Base-by-base conservation (phyloP, 2,888 invertebrate genomes). In the Drosophila setosimentum region DNA sequence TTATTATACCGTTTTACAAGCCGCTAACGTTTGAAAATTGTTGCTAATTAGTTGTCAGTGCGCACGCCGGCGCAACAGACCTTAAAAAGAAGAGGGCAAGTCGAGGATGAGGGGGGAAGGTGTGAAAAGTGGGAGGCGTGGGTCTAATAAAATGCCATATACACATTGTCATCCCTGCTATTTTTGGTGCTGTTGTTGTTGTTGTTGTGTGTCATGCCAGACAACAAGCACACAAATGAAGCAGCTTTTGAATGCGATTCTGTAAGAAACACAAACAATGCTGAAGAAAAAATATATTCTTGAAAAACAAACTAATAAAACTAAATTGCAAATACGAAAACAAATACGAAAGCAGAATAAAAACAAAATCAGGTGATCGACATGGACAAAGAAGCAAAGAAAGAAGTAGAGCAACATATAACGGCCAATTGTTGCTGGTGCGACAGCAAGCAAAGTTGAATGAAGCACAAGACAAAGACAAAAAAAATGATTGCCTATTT, bases 1-100 rank as follows among this genome's bases (percentile, higher is more conserved):
- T 77, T 78, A 82, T 80, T 90, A 86, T 80, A 90, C 82, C 73
- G 77, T 83, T 87, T 87, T 87, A 87, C 87, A 90, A 87, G 90
- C 87, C 86, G 90, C 90, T 87, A 87, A 87, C 83, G 82, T 51
- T 85, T 85, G 76, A 77, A 87, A 87, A 90, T 86, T 85, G 86
- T 69, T 86, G 87, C 90, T 87, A 87, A 87, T 87, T 87, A 90
- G 87, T 64, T 73, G 79, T 78, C 45, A 78, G 75, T 67, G 79
- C 80, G 90, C 86, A 85, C 90, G 88, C 82, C 88, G 85, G 85
- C 85, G 85, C 89, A 85, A 10, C 82, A 84, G 85, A 85, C 85
- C 89, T 85, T 85, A 85, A 84, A 85, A 33, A 21, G 27, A 30
- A 45, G 24, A 1, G 16, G 16, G 24, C 16, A 45, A 2, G 24